phyloP scores from a whole-genome alignment of 2,113 vertebrate genomes.

The Aix galericulata region DNA sequence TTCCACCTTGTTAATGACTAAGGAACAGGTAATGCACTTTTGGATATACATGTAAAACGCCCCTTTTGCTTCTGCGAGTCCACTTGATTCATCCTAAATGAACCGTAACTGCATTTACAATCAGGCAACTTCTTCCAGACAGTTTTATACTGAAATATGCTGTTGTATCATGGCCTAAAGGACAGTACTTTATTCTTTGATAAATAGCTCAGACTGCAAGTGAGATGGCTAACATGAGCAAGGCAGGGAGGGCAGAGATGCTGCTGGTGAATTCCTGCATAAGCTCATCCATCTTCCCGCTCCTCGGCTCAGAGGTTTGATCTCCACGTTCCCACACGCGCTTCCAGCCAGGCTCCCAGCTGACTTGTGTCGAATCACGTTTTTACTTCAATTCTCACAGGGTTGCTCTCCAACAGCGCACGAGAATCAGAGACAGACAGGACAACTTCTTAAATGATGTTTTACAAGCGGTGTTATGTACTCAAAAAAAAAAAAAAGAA shows the following conservation, averaged over 20 bases:
- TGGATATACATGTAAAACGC: not conserved
- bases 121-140: not conserved
- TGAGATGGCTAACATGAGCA: not conserved
- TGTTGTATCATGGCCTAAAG: not conserved
- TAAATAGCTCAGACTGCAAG: not conserved
- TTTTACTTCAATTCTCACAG: not conserved
- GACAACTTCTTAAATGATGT: not conserved
- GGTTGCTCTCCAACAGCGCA: not conserved
- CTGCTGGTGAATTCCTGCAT: not conserved
- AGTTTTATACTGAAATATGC: not conserved
- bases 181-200: not conserved
- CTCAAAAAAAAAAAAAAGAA: not conserved
- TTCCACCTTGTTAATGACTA: not conserved
- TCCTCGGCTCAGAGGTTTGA: not conserved
- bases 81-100: not conserved
- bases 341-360: not conserved
- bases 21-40: not conserved
- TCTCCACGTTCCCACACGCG: not conserved
- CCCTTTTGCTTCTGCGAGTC: not conserved
- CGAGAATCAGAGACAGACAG: not conserved
- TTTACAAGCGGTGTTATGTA: not conserved
- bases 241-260: not conserved
- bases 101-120: rapidly evolving
- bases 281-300: not conserved
- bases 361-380: not conserved